Percentiles rank a stretch among this genome's conserved stretches.
Evolutionary conservation across 2,113 vertebrate species (phyloP).

Genomic region (Syrrhaptes paradoxus): DNA sequence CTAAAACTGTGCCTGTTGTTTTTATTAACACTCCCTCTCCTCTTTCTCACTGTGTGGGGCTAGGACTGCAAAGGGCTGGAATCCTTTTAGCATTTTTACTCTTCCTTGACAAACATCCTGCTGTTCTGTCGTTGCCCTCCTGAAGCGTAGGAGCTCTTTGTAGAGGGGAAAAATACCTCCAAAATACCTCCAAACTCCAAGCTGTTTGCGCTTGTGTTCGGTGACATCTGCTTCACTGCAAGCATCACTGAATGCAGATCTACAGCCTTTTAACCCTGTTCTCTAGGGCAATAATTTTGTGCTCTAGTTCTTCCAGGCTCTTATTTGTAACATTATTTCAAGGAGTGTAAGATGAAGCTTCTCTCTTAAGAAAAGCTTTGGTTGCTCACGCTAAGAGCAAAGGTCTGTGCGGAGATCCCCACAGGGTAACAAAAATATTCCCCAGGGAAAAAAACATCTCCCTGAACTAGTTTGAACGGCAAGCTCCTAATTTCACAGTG

Average conservation of each 20-base stretch:
- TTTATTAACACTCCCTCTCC: not conserved
- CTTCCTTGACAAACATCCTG: conserved; percentile 32
- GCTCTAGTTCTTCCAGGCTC: conserved; percentile 19
- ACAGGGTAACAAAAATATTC: not conserved
- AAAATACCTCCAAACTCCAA: not conserved
- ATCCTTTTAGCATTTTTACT: conserved; percentile 16
- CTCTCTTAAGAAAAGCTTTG: not conserved
- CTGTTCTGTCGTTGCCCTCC: not conserved
- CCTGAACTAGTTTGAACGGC: not conserved
- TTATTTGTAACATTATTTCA: not conserved
- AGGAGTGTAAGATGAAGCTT: not conserved
- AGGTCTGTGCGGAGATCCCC: not conserved
- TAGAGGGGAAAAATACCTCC: not conserved
- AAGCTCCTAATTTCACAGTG: not conserved
- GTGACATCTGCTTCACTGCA: not conserved
- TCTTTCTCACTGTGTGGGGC: not conserved
- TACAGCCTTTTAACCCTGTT: not conserved
- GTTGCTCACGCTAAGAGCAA: not conserved
- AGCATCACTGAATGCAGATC: not conserved
- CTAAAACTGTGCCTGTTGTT: not conserved
- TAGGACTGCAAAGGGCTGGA: not conserved
- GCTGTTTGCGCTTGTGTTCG: not conserved
- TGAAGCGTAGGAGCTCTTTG: not conserved
- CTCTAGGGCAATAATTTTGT: conserved; percentile 46
- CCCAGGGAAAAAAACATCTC: not conserved